Percentiles rank a stretch among this genome's conserved stretches.
phyloP scores from a whole-genome alignment of 2,888 invertebrate species.

The Brachyopa scutellaris region DNA sequence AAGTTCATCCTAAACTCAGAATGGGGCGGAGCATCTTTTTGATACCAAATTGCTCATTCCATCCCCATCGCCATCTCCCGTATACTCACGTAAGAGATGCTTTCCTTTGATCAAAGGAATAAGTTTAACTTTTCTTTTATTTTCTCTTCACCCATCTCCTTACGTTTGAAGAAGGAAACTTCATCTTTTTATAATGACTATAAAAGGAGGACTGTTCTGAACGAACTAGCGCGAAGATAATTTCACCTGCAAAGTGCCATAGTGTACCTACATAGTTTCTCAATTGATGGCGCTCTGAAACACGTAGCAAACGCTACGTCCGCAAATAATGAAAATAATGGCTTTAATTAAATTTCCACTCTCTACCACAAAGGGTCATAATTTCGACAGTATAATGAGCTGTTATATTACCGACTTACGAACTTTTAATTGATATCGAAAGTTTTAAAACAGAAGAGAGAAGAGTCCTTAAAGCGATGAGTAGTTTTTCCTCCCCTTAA shows the following conservation, averaged over 20 bases:
- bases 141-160: background rate
- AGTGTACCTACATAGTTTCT: constrained; percentile 9
- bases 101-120: constrained; percentile 70
- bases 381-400: constrained; percentile 59
- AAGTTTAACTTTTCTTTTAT: constrained; percentile 53
- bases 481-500: constrained; percentile 27
- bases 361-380: constrained; percentile 51
- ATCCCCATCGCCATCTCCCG: constrained; percentile 17
- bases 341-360: constrained; percentile 62
- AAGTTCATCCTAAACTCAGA: background rate
- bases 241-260: constrained; percentile 29
- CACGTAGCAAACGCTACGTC: constrained; percentile 11
- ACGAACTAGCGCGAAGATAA: constrained; percentile 8
- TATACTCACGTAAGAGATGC: constrained; percentile 55
- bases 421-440: constrained; percentile 72
- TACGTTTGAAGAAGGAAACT: constrained; percentile 53
- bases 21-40: background rate
- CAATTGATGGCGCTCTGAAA: background rate
- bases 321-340: constrained; percentile 53
- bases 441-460: constrained; percentile 29
- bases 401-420: constrained; percentile 53
- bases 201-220: constrained; percentile 24
- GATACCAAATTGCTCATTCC: constrained; percentile 37
- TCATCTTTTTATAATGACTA: constrained; percentile 71
- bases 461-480: constrained; percentile 9